These are phyloP conservation scores for Propithecus perrieri DNA, from an alignment of 2,797 vertebrate species.

Conservation along the genomic window DNA sequence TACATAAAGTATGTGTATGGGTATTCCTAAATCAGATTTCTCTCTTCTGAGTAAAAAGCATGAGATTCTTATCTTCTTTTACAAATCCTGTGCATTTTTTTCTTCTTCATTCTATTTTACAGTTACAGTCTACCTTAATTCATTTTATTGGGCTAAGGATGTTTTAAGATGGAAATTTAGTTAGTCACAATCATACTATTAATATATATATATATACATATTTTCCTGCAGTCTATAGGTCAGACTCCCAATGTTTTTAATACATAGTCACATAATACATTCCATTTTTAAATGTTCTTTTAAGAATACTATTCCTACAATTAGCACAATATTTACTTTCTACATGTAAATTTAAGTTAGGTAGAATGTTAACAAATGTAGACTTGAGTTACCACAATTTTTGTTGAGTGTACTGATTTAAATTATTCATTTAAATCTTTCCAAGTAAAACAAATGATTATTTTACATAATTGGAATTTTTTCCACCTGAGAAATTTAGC, in stretches of 20 bases:
- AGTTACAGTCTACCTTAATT: not conserved
- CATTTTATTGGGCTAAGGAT: not conserved
- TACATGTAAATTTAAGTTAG: conserved; percentile 1
- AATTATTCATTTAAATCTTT: conserved; percentile 20
- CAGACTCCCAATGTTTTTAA: not conserved
- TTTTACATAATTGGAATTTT: conserved; percentile 24
- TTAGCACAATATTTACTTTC: not conserved
- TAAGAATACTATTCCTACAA: not conserved
- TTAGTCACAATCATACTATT: not conserved
- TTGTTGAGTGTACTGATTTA: not conserved
- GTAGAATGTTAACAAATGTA: not conserved
- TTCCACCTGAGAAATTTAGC: not conserved
- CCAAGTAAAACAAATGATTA: conserved; percentile 60
- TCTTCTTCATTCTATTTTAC: not conserved
- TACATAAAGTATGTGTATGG: not conserved
- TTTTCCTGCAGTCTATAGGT: not conserved
- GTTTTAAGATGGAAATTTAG: not conserved
- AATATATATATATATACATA: not conserved
- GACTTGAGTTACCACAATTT: not conserved
- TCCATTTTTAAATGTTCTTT: not conserved
- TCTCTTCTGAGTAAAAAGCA: not conserved
- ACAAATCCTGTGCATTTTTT: not conserved
- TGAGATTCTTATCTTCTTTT: not conserved
- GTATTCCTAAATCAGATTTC: not conserved
- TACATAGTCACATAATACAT: not conserved